Base-by-base conservation (phyloP, 2,888 invertebrate species). In the Macrosiphum euphorbiae region DNA sequence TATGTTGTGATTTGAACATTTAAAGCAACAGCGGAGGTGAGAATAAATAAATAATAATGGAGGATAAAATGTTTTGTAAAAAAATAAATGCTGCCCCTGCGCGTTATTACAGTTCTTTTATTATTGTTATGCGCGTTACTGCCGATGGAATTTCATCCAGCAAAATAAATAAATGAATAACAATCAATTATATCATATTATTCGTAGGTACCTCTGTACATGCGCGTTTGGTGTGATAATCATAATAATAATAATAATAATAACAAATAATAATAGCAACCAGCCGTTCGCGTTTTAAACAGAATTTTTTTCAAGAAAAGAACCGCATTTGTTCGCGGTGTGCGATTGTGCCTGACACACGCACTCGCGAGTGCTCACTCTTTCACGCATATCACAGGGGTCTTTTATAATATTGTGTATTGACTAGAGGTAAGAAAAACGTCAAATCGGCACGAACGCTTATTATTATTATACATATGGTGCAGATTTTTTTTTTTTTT, bases 381-480 rank as follows among this genome's bases (percentile, higher is more conserved):
- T 52, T 55, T 47, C 92, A 52, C n/a, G n/a, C 41, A 47, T 55
- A 58, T 24, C 35, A 67, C 35, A 67, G 58, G 58, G 55, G 47
- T 50, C 87, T 50, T 93, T 84, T 86, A n/a, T n/a, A n/a, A n/a
- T n/a, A 90, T 86, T 90, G 90, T 93, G 93, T 90, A 90, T 93
- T 86, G 85, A 89, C 93, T 86, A 50, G 67, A 58, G 85, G 85
- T 90, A 93, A 35, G 93, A 90, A 90, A 90, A 90, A 85, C 58
- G 90, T 90, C 93, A 61, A 85, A 93, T 93, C 85, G 85, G 89
- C 93, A 90, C 90, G 90, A 90, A 89, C 92, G 67, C 50, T 92
- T 50, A 67, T 20, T 44, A 41, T 92, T 50, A 67, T 20, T 44
- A 41, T 58, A 58, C 44, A 41, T 35, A 67, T 24, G 26, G n/a